Base-by-base conservation (phyloP, 37 sponge, comb jelly and placozoan genomes). In the Eunapius fragilis region DNA sequence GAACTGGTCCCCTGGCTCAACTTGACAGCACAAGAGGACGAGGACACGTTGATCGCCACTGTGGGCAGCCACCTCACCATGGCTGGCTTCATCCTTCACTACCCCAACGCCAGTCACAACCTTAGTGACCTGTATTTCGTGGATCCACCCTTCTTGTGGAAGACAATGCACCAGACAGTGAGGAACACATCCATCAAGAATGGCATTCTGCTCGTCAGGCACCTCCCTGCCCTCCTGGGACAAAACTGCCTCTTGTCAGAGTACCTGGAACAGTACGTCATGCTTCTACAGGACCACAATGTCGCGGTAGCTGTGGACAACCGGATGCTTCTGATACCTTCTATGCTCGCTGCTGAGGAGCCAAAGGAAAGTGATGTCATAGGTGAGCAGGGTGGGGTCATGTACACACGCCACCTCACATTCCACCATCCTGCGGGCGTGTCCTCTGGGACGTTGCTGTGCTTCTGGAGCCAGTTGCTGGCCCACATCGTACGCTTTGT, bases 251-350 rank as follows among this genome's bases (percentile, higher is more conserved):
- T 93, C 38, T 85, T 81, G 19, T n/a, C 67, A 28, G 38, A 82
- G 45, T 87, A 81, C 32, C 76, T 90, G 69, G 77, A 87, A 9
- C 89, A 93, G 79, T 93, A 93, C 79, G 71, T 93, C 24, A 81
- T 68, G 13, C 85, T 93, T 35, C 82, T 93, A 26, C 72, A 83
- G 36, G 81, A 85, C 12, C 89, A 84, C 87, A 88, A 87, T 32
- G 79, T 93, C 67, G 94, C 90, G 36, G 75, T 93, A 30, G 88
- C 94, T n/a, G 81, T 93, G 4, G 88, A 90, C 75, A 78, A 72
- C 25, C 48, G 23, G 12, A n/a, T 17, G 12, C 68, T 93, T 30
- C 85, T 93, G 32, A 87, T 93, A 19, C 90, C 94, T 25, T 93
- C 94, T 1, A 90, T 93, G 94, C 78, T 93, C 2, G 19, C 58